Evolutionary conservation across 2,113 vertebrate species (phyloP), one percentile per base, ranked within the genome.

Genomic region (Cyprinus carpio): DNA sequence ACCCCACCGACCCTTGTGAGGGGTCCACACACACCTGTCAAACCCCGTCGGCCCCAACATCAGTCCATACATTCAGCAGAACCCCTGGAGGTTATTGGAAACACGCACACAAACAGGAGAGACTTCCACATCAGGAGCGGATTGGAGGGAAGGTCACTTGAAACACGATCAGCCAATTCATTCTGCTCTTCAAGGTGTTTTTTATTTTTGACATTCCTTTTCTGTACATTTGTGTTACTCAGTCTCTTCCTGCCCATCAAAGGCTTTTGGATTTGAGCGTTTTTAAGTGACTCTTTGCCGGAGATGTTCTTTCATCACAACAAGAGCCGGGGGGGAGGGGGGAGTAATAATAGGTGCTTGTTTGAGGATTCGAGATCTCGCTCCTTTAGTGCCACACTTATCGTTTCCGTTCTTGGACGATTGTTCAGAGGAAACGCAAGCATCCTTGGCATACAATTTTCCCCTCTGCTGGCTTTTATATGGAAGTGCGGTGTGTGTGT

Each of bases 391-490:
- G 31, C 11, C 20, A 11, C 76, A 43, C 56, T 62, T 31, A 60
- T 79, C 12, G 51, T 78, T 78, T 78, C 5, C 10, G 7, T 58
- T n/a, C 51, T 51, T 2, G 4, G 18, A 0, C 16, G 16, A 18
- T 54, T 18, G 46, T 51, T 54, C 25, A 8, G 49, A 54, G 9
- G 2, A 31, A 76, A 56, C 3, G 0, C 7, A 18, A 23, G 11
- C 6, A 1, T 62, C 3, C 13, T 78, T 78, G 75, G 31, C 85
- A 29, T 87, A 82, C 88, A 90, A 92, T 94, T 93, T 93, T 91
- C 91, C 85, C 89, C 91, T 93, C 92, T 77, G 86, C 91, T 92
- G 93, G 90, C 86, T 93, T 92, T 91, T 89, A 91, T 92, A 89
- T 89, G 90, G 34, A 69, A 69, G 87, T 85, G 87, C 86, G 90